Evolutionary conservation across 2,113 vertebrate species (phyloP).

Genomic region (Labrus mixtus): DNA sequence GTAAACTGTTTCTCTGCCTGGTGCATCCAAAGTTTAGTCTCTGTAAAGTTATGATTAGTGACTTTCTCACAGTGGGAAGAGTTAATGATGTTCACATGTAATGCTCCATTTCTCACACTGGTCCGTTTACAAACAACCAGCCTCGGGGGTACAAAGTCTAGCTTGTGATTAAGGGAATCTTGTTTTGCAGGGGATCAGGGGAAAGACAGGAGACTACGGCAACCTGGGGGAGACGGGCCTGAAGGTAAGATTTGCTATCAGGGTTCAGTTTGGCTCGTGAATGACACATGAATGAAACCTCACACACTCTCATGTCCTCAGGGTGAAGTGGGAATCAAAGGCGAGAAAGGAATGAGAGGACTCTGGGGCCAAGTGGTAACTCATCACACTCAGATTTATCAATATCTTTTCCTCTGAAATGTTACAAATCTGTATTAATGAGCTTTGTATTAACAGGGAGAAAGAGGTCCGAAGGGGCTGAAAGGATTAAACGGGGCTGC

Average conservation of each 20-base stretch:
- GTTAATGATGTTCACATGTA: background rate
- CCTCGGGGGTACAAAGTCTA: background rate
- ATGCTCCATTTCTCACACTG: background rate
- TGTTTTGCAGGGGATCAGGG: conserved; percentile 72
- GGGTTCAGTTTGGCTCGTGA: conserved; percentile 10
- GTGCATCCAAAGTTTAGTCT: conserved; percentile 4
- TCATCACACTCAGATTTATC: conserved; percentile 10
- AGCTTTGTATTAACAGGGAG: conserved; percentile 72
- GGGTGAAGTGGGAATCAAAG: conserved; percentile 79
- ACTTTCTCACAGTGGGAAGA: conserved; percentile 17
- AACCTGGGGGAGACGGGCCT: conserved; percentile 77
- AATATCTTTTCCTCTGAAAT: conserved; percentile 9
- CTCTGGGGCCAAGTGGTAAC: conserved; percentile 75
- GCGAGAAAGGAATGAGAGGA: conserved; percentile 82
- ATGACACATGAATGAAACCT: conserved; percentile 53
- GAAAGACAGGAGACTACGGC: conserved; percentile 73
- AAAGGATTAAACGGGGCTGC: conserved; percentile 83
- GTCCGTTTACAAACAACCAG: conserved; percentile 2
- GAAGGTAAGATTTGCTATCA: conserved; percentile 61
- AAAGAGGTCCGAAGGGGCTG: conserved; percentile 82
- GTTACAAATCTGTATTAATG: conserved; percentile 30
- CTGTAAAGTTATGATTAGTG: background rate
- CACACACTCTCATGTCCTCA: conserved; percentile 45
- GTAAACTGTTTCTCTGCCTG: conserved; percentile 1
- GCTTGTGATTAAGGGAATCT: conserved; percentile 5